Evolutionary conservation across 2,113 vertebrate genomes (phyloP).

Genomic region (Lamprologus tigripictilis): DNA sequence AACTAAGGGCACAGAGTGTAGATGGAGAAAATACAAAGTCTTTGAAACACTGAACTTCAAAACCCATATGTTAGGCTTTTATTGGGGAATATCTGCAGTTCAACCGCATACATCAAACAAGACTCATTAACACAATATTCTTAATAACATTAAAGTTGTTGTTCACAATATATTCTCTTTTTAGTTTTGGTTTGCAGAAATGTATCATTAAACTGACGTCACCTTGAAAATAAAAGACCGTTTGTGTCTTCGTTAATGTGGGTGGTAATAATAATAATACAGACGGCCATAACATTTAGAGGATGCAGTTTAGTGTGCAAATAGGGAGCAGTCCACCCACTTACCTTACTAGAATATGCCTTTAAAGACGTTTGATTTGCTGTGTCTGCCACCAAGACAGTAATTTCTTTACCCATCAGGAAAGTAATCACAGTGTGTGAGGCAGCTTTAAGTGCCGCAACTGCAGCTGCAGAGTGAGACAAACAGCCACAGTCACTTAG

Average conservation of each 20-base stretch:
- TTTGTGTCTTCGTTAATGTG: background rate
- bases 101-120: background rate
- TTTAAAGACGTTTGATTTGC: constrained; percentile 48
- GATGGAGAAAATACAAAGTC: background rate
- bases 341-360: background rate
- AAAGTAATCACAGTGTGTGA: constrained; percentile 60
- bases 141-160: background rate
- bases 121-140: background rate
- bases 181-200: background rate
- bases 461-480: constrained; percentile 61
- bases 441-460: constrained; percentile 32
- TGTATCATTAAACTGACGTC: background rate
- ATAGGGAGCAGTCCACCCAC: background rate
- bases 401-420: constrained; percentile 60
- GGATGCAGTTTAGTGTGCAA: background rate
- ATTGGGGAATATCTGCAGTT: background rate
- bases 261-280: background rate
- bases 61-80: background rate
- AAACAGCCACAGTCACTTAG: constrained; percentile 34
- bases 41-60: background rate
- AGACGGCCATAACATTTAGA: background rate
- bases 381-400: constrained; percentile 44
- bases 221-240: background rate
- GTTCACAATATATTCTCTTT: background rate
- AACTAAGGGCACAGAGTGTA: background rate